Evolutionary conservation across 2,797 vertebrate species (phyloP).

Genomic region (Rhadinocentrus ornatus): DNA sequence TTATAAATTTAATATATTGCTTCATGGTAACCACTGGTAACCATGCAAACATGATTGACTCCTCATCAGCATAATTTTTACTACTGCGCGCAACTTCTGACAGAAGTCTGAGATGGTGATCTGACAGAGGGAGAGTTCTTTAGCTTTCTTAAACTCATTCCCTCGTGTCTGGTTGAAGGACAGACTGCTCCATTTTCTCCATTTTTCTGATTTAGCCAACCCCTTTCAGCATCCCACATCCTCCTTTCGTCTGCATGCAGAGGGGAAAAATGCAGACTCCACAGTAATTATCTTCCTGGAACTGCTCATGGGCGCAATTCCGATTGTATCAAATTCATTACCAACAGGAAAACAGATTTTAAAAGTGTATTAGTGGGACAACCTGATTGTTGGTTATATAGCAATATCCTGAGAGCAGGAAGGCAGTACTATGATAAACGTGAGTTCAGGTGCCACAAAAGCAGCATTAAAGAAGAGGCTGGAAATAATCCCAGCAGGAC

Average conservation of each 20-base stretch:
- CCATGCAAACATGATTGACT: background rate
- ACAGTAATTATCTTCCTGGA: slow-evolving; percentile 70
- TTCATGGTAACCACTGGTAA: background rate
- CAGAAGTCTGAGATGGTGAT: background rate
- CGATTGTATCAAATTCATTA: slow-evolving; percentile 59
- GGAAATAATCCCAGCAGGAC: background rate
- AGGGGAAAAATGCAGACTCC: slow-evolving; percentile 65
- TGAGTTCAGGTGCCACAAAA: background rate
- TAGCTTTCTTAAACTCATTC: slow-evolving; percentile 30
- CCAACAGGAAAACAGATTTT: slow-evolving; percentile 30
- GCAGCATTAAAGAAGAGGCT: background rate
- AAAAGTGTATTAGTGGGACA: slow-evolving; percentile 19
- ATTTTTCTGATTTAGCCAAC: slow-evolving; percentile 56
- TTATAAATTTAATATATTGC: too few relatives aligned
- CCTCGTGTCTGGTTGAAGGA: slow-evolving; percentile 32
- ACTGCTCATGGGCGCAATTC: slow-evolving; percentile 57
- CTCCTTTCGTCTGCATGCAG: slow-evolving; percentile 54
- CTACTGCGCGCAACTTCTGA: background rate
- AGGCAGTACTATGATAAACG: background rate
- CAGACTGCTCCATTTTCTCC: slow-evolving; percentile 58
- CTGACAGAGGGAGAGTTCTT: slow-evolving; percentile 30
- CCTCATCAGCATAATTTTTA: background rate
- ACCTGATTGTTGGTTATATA: background rate
- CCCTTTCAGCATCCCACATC: slow-evolving; percentile 69
- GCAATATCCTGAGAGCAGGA: background rate